A percentile compares a stretch with the other conserved stretches of the same genome.
Evolutionary conservation across 2,113 vertebrate genomes (phyloP).

Genomic region (Corythaixoides concolor): DNA sequence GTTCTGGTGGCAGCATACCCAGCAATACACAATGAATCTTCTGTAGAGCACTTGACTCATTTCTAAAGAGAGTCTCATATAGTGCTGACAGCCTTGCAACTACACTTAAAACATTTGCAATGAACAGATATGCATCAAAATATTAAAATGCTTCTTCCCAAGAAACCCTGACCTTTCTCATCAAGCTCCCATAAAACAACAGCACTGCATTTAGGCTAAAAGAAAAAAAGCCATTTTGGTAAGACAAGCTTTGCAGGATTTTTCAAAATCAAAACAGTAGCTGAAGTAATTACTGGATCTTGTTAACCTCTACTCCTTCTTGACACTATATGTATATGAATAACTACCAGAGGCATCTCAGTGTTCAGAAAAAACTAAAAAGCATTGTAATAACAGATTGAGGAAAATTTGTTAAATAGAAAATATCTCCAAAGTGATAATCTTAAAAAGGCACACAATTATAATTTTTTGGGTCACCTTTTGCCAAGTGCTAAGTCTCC

Average conservation of each 20-base stretch:
- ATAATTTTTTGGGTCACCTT: not conserved
- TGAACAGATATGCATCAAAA: not conserved
- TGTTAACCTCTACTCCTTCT: not conserved
- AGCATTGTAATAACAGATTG: not conserved
- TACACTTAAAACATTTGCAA: not conserved
- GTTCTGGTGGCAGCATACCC: not conserved
- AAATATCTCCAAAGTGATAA: not conserved
- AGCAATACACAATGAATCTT: not conserved
- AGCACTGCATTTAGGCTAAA: not conserved
- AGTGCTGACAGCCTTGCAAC: not conserved
- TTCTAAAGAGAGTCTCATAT: not conserved
- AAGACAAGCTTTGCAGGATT: not conserved
- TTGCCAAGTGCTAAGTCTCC: not conserved
- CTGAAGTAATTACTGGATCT: not conserved
- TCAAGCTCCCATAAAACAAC: not conserved
- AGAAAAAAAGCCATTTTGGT: not conserved
- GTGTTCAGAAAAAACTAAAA: not conserved
- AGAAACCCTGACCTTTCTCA: not conserved
- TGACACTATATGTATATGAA: not conserved
- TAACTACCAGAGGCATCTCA: not conserved
- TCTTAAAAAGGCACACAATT: not conserved
- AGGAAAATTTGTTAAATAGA: not conserved
- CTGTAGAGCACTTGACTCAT: slow-evolving; percentile 42
- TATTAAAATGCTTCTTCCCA: not conserved
- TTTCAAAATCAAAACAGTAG: not conserved